Conservation (phyloP, 2,113 vertebrate genomes). For the Rhinopomastus cyanomelas region DNA sequence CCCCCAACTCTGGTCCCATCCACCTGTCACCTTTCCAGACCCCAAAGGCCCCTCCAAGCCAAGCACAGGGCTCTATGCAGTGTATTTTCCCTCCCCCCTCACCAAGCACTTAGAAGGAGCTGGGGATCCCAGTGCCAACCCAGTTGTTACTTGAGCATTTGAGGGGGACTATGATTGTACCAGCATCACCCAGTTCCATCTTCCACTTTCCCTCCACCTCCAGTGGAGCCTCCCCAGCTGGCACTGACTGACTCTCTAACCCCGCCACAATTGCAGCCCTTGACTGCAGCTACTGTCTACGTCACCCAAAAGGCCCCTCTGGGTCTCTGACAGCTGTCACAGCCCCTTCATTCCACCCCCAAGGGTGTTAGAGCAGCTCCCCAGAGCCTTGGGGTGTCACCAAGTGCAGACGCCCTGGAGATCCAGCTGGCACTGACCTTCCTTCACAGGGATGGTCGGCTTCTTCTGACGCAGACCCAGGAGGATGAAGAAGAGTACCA, state of each 20-base stretch:
- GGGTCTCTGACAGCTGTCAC: fast-evolving
- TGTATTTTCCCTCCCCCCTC: no score
- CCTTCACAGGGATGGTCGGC: constrained; percentile 92
- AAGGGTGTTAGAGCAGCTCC: background rate
- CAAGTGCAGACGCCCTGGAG: background rate
- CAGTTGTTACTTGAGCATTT: fast-evolving
- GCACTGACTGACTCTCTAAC: background rate
- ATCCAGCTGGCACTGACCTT: constrained; percentile 79
- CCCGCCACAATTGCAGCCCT: background rate
- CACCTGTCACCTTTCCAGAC: background rate
- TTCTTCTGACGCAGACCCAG: constrained; percentile 95
- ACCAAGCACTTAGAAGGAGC: fast-evolving
- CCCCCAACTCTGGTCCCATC: background rate
- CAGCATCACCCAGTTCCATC: background rate
- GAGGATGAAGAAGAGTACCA: constrained; percentile 96
- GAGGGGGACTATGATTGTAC: fast-evolving
- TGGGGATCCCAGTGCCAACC: background rate
- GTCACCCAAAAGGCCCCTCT: background rate
- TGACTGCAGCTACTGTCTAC: background rate
- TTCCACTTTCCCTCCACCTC: background rate
- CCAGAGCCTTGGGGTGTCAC: background rate
- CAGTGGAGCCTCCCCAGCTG: background rate
- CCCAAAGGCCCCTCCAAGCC: background rate
- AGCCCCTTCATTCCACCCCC: background rate
- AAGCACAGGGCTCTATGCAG: fast-evolving